These are phyloP conservation scores for Lepidocyrtinus sp. DNA, from an alignment of 2,888 invertebrate species.

Conservation along the genomic window DNA sequence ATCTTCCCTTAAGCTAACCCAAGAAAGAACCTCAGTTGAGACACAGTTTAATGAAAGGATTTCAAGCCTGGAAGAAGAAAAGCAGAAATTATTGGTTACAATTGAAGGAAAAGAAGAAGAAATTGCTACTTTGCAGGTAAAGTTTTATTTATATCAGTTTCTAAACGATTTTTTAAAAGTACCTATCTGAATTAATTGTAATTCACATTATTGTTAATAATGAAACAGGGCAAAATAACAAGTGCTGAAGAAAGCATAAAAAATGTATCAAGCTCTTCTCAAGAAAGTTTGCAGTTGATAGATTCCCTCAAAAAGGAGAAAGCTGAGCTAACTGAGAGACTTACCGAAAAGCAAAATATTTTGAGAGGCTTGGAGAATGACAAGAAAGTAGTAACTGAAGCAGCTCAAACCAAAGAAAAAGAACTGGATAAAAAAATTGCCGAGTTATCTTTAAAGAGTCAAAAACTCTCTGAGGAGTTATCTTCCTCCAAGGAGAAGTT, in stretches of 20 bases:
- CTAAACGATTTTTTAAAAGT: too few species aligned
- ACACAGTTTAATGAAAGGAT: slow-evolving; percentile 41
- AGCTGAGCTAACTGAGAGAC: neutral
- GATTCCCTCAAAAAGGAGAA: slow-evolving; percentile 15
- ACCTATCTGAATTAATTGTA: neutral
- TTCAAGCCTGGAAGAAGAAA: slow-evolving; percentile 42
- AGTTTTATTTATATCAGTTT: too few species aligned
- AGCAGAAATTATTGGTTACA: slow-evolving; percentile 32
- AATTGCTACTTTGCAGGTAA: slow-evolving; percentile 26
- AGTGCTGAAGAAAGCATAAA: neutral
- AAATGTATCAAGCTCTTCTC: neutral
- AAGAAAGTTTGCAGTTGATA: slow-evolving; percentile 5
- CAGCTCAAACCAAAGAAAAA: slow-evolving; percentile 70
- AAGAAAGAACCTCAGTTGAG: slow-evolving; percentile 30
- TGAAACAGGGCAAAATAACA: neutral
- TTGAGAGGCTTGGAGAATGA: slow-evolving; percentile 73
- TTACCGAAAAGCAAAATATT: slow-evolving; percentile 5
- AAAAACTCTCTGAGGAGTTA: slow-evolving; percentile 65
- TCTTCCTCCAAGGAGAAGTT: slow-evolving; percentile 9
- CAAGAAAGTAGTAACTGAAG: slow-evolving; percentile 70
- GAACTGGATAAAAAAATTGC: slow-evolving; percentile 68
- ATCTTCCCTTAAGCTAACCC: slow-evolving; percentile 33
- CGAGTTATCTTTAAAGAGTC: slow-evolving; percentile 10
- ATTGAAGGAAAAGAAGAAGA: slow-evolving; percentile 41
- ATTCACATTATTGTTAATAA: neutral